phyloP scores from a whole-genome alignment of 2,797 vertebrate genomes.

The Hephaestus fuliginosus region DNA sequence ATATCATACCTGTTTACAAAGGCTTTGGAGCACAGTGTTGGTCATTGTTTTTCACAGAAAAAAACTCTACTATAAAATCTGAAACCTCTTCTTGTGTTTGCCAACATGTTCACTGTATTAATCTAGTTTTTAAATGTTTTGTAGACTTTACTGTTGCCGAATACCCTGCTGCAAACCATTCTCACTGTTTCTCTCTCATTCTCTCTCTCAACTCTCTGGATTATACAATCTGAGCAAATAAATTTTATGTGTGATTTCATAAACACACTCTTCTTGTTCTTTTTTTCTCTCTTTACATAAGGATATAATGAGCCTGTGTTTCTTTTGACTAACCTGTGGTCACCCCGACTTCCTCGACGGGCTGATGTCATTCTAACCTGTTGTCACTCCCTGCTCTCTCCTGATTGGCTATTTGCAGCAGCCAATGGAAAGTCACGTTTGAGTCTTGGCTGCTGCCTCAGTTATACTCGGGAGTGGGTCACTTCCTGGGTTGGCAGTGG shows the following conservation, averaged over 20 bases:
- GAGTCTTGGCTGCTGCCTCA: neutral
- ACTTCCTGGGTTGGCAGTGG: conserved; percentile 26
- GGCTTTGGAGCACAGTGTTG: no score
- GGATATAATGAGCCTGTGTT: neutral
- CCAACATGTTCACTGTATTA: neutral
- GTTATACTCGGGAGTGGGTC: conserved; percentile 45
- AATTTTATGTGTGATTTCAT: neutral
- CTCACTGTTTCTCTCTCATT: neutral
- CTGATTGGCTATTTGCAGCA: conserved; percentile 56
- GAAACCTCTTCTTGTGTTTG: neutral
- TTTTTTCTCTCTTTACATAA: neutral
- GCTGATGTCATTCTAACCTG: conserved; percentile 55
- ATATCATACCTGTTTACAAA: neutral
- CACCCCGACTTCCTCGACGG: neutral
- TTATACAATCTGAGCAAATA: neutral
- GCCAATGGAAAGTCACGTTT: conserved; percentile 60
- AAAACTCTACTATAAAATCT: no score
- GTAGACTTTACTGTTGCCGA: neutral
- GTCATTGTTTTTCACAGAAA: no score
- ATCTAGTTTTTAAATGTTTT: conserved; percentile 1
- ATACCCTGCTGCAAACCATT: neutral
- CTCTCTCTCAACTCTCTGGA: no score
- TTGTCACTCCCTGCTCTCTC: conserved; percentile 27
- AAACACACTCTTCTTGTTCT: neutral
- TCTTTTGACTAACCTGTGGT: neutral